Evolutionary conservation across 2,888 invertebrate genomes (phyloP), one percentile per base, ranked within the genome.

Genomic region (Sialis lutaria): DNA sequence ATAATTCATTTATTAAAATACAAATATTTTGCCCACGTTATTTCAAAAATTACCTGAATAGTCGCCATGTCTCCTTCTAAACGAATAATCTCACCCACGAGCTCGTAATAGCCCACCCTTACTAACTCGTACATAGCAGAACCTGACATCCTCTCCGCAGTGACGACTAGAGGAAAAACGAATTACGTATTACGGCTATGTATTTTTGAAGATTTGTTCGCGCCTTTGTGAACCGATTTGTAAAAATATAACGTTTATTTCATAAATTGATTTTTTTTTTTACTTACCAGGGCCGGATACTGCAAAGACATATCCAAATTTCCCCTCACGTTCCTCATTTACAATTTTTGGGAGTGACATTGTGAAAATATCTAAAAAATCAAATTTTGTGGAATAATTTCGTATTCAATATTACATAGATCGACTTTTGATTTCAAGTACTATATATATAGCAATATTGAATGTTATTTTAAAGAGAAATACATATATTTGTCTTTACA

Each of bases 51-150:
- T 30, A 91, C 97, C 79, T 99, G 98, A 67, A 98, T 97, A 56
- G 98, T 99, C 51, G 98, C 98, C 86, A 95, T 89, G 69, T 99
- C 98, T 50, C 96, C 96, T 71, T 99, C 98, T 53, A 99, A 77
- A 69, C 98, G 85, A 70, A 99, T 99, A 69, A 99, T 99, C 74
- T 99, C 98, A 54, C 98, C 98, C 10, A 99, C 98, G 60, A 99
- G 74, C 68, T 98, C 96, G 57, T 82, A 79, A 70, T 99, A 96
- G 1, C 98, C 98, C 40, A 99, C 98, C 57, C 98, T 82, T 53
- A 99, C 98, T 73, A 99, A 68, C 72, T 98, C 98, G 82, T 97
- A 98, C 96, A 98, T 98, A 77, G 97, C 97, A 32, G 97, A 89
- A 52, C 98, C 98, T 50, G 95, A 82, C 98, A 99, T 99, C 65